Evolutionary conservation across 2,797 vertebrate genomes (phyloP).

Genomic region (Distichodus sexfasciatus): DNA sequence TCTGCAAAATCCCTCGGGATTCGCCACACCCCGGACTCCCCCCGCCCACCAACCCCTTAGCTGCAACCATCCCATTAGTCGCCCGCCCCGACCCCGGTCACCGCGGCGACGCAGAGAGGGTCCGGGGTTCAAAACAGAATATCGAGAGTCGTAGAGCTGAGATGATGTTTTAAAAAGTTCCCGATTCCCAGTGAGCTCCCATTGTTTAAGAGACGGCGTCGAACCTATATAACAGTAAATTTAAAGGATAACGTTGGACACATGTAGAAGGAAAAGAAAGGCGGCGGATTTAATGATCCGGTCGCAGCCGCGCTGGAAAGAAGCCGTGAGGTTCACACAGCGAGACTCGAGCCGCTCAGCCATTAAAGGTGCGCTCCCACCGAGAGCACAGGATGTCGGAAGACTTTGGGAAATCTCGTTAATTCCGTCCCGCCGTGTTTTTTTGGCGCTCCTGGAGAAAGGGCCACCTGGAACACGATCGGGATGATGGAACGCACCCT

Average conservation of each 20-base stretch:
- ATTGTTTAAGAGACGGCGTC: not conserved
- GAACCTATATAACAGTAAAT: too few relatives aligned
- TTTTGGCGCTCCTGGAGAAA: not conserved
- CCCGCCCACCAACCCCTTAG: too few relatives aligned
- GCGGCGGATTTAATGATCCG: constrained; percentile 24
- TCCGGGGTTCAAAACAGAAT: too few relatives aligned
- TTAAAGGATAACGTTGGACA: not conserved
- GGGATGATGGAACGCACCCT: too few relatives aligned
- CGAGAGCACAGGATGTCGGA: constrained; percentile 10
- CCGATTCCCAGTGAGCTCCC: not conserved
- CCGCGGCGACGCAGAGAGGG: too few relatives aligned
- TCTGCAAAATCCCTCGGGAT: constrained; percentile 67
- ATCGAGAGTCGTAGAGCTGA: too few relatives aligned
- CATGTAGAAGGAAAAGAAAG: not conserved
- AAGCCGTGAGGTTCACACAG: constrained; percentile 8
- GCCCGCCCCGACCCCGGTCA: constrained; percentile 55
- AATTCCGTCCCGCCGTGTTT: not conserved
- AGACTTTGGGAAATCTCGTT: constrained; percentile 10
- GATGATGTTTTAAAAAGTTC: too few relatives aligned
- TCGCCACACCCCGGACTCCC: constrained; percentile 58
- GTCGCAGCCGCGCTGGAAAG: not conserved
- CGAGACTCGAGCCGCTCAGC: not conserved
- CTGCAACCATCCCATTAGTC: constrained; percentile 75
- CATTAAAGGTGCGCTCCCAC: constrained; percentile 16
- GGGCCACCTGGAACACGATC: not conserved